These are phyloP conservation scores for Murina feae DNA, from an alignment of 2,113 vertebrate species.

Conservation along the genomic window DNA sequence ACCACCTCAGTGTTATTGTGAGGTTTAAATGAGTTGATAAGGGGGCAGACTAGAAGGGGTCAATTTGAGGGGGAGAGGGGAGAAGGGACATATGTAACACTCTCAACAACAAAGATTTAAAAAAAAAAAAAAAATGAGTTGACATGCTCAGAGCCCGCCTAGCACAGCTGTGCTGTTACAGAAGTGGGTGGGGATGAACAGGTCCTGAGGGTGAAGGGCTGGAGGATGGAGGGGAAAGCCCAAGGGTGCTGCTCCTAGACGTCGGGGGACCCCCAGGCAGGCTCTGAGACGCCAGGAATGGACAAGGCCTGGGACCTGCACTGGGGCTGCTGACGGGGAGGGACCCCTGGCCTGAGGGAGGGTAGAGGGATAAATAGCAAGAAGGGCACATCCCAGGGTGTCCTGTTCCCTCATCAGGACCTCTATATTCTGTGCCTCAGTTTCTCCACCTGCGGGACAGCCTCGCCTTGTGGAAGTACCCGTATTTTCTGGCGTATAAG, in stretches of 20 bases:
- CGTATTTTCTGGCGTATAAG: too few relatives aligned
- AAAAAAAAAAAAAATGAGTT: background rate
- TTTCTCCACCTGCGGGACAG: background rate
- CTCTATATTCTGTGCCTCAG: background rate
- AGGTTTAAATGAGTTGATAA: background rate
- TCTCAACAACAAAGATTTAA: too few relatives aligned
- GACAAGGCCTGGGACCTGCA: too few relatives aligned
- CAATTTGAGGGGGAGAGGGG: too few relatives aligned
- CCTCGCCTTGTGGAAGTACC: background rate
- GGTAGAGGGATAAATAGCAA: background rate
- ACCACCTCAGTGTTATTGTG: fast-evolving
- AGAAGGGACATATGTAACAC: too few relatives aligned
- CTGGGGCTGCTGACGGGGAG: background rate
- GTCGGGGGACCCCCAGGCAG: background rate
- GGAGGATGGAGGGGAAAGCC: background rate
- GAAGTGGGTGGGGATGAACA: background rate
- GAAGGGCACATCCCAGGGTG: too few relatives aligned
- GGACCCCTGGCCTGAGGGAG: background rate
- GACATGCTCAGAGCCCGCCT: background rate
- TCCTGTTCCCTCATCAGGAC: background rate
- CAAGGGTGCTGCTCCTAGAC: background rate
- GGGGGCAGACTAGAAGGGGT: too few relatives aligned
- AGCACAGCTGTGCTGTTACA: background rate
- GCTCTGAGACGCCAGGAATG: background rate
- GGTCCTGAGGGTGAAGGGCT: background rate